Evolutionary conservation across 2,888 invertebrate species (phyloP).

Genomic region (Cataglyphis livida): DNA sequence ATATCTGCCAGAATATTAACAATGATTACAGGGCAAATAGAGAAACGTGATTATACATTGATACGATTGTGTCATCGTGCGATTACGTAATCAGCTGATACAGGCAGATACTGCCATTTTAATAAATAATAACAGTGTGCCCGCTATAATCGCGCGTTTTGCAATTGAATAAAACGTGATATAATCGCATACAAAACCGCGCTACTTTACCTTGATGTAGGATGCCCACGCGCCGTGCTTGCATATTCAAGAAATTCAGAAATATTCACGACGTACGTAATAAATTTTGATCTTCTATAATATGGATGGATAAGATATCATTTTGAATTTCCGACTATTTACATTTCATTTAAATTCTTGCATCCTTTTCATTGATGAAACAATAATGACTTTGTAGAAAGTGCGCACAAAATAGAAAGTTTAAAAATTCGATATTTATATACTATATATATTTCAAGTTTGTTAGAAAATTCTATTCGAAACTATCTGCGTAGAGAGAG

Average conservation of each 20-base stretch:
- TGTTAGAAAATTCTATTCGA: neutral
- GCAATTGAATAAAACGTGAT: conserved; percentile 43
- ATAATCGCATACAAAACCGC: conserved; percentile 44
- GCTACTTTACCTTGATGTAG: conserved; percentile 58
- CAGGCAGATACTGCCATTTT: conserved; percentile 51
- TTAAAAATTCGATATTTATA: neutral
- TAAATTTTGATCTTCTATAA: neutral
- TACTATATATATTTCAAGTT: neutral
- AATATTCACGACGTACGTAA: conserved; percentile 39
- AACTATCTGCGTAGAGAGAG: neutral
- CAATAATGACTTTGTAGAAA: neutral
- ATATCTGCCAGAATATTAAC: conserved; percentile 11
- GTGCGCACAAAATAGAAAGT: neutral
- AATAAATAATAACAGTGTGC: conserved; percentile 59
- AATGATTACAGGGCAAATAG: conserved; percentile 25
- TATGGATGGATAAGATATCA: neutral
- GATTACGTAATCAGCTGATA: conserved; percentile 37
- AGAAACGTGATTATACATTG: conserved; percentile 55
- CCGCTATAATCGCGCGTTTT: conserved; percentile 35
- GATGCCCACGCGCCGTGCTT: conserved; percentile 60
- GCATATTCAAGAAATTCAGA: conserved; percentile 65
- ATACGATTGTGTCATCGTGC: conserved; percentile 48
- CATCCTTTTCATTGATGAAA: neutral
- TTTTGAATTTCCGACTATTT: neutral
- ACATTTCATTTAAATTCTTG: neutral